Percentiles rank a stretch among this genome's conserved stretches.
Evolutionary conservation across 2,113 vertebrate genomes (phyloP).

Genomic region (Nannobrachium achirus): DNA sequence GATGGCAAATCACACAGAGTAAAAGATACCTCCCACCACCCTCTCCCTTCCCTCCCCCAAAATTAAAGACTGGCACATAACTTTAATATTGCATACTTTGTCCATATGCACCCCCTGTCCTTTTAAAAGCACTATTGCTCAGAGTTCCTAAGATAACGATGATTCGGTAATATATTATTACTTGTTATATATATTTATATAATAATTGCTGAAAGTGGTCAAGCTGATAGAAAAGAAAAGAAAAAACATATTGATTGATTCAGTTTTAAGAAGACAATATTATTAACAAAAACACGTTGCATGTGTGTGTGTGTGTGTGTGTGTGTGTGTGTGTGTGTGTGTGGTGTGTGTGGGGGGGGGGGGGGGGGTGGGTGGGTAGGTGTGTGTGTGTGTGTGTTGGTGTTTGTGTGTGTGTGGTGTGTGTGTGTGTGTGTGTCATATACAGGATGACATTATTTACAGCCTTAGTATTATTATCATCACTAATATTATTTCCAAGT

Average conservation of each 20-base stretch:
- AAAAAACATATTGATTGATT: slow-evolving; percentile 72
- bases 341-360: too few relatives aligned
- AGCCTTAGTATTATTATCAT: slow-evolving; percentile 73
- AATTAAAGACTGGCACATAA: slow-evolving; percentile 89
- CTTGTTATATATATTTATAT: slow-evolving; percentile 73
- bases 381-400: too few relatives aligned
- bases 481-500: slow-evolving; percentile 57
- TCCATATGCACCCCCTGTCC: slow-evolving; percentile 92
- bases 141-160: slow-evolving; percentile 86
- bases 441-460: slow-evolving; percentile 86
- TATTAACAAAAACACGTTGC: slow-evolving; percentile 71
- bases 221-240: slow-evolving; percentile 94
- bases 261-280: slow-evolving; percentile 87
- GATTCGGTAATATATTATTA: slow-evolving; percentile 87
- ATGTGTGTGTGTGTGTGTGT: slow-evolving; percentile 41
- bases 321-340: slow-evolving; percentile 58
- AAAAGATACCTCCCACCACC: slow-evolving; percentile 80
- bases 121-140: slow-evolving; percentile 92
- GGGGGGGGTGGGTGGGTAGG: too few relatives aligned
- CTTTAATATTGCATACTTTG: slow-evolving; percentile 93
- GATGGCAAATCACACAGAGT: slow-evolving; percentile 81
- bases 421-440: slow-evolving; percentile 62
- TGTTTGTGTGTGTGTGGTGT: too few relatives aligned
- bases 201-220: slow-evolving; percentile 93
- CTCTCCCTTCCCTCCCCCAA: slow-evolving; percentile 8